Evolutionary conservation across 2,113 vertebrate genomes (phyloP).

Genomic region (Pycnonotus jocosus): DNA sequence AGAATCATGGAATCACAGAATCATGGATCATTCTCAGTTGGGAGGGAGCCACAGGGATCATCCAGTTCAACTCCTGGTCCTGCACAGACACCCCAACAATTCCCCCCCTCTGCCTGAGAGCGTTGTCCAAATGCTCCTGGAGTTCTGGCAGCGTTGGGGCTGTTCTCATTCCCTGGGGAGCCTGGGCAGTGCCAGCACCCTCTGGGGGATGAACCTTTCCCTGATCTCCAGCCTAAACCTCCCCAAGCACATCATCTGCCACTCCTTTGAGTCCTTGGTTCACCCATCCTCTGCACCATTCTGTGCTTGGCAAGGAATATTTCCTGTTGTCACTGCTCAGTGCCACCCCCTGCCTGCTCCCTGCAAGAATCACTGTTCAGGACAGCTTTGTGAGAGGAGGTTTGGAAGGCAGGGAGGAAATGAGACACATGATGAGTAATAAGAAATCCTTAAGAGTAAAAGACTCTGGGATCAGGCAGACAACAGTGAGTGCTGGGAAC

Average conservation of each 20-base stretch:
- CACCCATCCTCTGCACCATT: too few species aligned
- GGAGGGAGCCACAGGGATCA: neutral
- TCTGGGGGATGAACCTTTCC: neutral
- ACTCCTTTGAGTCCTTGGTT: neutral
- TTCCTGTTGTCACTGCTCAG: neutral
- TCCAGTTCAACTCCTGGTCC: neutral
- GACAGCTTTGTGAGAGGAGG: neutral
- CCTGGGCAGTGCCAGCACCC: neutral
- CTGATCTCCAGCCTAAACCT: neutral
- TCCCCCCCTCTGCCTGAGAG: rapidly evolving
- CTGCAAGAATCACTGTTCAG: neutral
- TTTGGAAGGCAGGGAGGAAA: neutral
- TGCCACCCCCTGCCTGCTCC: neutral
- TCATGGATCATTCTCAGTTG: neutral
- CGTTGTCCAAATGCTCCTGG: rapidly evolving
- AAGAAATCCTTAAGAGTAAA: neutral
- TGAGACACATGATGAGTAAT: neutral
- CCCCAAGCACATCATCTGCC: neutral
- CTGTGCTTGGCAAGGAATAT: neutral
- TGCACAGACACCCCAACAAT: neutral
- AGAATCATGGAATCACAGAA: neutral
- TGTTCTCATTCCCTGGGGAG: neutral
- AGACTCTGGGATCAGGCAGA: neutral
- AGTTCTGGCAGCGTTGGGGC: neutral
- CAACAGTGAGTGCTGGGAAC: neutral